A percentile compares a stretch with the other conserved stretches of the same genome.
Evolutionary conservation across 37 sponge, comb jelly and placozoan genomes (phyloP).

Genomic region (Dysidea cf. avara): DNA sequence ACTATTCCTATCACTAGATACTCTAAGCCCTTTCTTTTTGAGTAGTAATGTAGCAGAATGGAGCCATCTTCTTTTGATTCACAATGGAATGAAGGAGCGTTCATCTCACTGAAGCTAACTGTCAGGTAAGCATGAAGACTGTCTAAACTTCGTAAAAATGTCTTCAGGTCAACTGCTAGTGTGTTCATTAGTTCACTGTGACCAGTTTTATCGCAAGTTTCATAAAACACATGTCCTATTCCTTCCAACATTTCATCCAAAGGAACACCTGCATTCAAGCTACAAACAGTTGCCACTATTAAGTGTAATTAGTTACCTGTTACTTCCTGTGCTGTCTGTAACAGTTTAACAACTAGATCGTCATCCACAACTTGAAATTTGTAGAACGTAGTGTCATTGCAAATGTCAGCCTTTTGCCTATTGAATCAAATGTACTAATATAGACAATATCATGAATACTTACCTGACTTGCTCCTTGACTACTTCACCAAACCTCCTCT

Average conservation of each 20-base stretch:
- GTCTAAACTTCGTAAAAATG: conserved; percentile 74
- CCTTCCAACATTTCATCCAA: conserved; percentile 49
- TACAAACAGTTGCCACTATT: background rate
- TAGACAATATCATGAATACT: background rate
- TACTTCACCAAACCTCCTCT: conserved; percentile 29
- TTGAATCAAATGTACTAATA: background rate
- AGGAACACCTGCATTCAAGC: conserved; percentile 28
- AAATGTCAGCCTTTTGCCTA: conserved; percentile 43
- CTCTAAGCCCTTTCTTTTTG: conserved; percentile 47
- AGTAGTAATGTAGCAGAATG: conserved; percentile 67
- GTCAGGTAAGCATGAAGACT: conserved; percentile 79
- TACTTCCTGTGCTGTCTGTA: conserved; percentile 16
- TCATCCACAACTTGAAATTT: conserved; percentile 54
- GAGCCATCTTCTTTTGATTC: conserved; percentile 10
- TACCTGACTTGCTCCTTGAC: conserved; percentile 42
- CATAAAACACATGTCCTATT: conserved; percentile 68
- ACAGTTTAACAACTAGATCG: conserved; percentile 5
- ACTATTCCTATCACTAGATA: conserved; percentile 71
- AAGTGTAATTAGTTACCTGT: conserved; percentile 29
- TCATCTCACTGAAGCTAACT: conserved; percentile 63
- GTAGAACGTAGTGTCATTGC: conserved; percentile 1
- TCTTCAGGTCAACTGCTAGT: conserved; percentile 58
- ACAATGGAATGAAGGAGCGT: conserved; percentile 77
- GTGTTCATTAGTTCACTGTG: conserved; percentile 58
- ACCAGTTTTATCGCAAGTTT: conserved; percentile 50